phyloP scores from a whole-genome alignment of 2,113 vertebrate genomes.

The Odontophorus gujanensis region DNA sequence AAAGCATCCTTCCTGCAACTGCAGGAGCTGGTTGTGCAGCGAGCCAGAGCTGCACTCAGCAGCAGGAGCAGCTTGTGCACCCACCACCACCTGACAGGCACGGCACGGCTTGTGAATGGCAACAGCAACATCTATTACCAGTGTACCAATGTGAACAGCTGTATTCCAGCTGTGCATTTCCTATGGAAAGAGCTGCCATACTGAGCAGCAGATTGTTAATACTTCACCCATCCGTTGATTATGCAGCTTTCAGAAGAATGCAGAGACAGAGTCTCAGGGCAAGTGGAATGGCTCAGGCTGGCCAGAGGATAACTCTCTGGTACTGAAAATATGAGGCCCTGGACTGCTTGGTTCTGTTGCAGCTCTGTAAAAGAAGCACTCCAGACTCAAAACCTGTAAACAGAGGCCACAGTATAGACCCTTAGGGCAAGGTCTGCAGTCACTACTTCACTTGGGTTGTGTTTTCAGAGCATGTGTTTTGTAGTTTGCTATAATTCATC shows the following conservation, averaged over 20 bases:
- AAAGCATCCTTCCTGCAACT: not conserved
- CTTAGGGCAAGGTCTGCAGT: not conserved
- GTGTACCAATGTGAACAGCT: not conserved
- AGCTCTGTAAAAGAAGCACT: not conserved
- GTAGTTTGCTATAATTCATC: not conserved
- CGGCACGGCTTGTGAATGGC: accelerated
- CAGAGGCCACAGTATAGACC: not conserved
- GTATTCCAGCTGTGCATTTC: not conserved
- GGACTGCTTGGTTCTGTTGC: not conserved
- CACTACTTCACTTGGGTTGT: not conserved
- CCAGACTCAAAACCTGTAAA: accelerated
- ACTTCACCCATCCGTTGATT: not conserved
- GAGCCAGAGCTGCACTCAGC: not conserved
- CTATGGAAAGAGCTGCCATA: not conserved
- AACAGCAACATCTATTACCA: not conserved
- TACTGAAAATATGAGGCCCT: not conserved
- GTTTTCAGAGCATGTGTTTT: not conserved
- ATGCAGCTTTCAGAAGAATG: not conserved
- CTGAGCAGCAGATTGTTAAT: not conserved
- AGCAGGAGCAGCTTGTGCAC: accelerated
- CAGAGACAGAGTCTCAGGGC: not conserved
- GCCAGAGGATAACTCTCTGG: not conserved
- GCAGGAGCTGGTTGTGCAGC: not conserved
- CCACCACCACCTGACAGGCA: not conserved
- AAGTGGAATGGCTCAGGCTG: not conserved